phyloP scores from a whole-genome alignment of 2,888 invertebrate species.

The Aromia moschata region DNA sequence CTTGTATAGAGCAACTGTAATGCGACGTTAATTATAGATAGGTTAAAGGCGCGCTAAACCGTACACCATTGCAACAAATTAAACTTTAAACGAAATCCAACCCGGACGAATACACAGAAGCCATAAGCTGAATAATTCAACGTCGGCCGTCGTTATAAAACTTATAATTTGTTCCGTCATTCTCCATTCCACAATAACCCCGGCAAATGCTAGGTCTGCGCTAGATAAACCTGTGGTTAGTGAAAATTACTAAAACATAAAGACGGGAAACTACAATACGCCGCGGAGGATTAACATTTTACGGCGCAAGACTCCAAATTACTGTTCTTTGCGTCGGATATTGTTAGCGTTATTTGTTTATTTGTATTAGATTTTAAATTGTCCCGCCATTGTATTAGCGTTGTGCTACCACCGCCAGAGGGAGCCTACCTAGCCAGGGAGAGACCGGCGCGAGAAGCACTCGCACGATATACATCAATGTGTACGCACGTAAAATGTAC shows the following conservation, averaged over 20 bases:
- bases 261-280: slow-evolving; percentile 22
- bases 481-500: too few species aligned
- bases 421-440: too few species aligned
- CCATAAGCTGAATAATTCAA: slow-evolving; percentile 11
- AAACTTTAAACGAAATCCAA: neutral
- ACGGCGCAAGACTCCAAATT: slow-evolving; percentile 29
- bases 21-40: neutral
- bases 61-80: neutral
- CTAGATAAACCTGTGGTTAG: slow-evolving; percentile 31
- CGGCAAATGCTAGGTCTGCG: slow-evolving; percentile 25
- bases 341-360: too few species aligned
- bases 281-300: slow-evolving; percentile 29
- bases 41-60: neutral
- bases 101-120: slow-evolving; percentile 8
- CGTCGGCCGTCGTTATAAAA: slow-evolving; percentile 14
- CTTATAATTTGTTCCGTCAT: slow-evolving; percentile 23
- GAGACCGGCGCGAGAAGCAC: too few species aligned
- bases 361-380: too few species aligned
- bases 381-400: too few species aligned
- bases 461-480: too few species aligned
- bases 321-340: slow-evolving; percentile 18
- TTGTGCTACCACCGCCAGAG: too few species aligned
- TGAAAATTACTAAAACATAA: slow-evolving; percentile 29
- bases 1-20: neutral
- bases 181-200: slow-evolving; percentile 15